phyloP scores from a whole-genome alignment of 53 echinoderm and acorn worm species.

The Echinometra lucunter region DNA sequence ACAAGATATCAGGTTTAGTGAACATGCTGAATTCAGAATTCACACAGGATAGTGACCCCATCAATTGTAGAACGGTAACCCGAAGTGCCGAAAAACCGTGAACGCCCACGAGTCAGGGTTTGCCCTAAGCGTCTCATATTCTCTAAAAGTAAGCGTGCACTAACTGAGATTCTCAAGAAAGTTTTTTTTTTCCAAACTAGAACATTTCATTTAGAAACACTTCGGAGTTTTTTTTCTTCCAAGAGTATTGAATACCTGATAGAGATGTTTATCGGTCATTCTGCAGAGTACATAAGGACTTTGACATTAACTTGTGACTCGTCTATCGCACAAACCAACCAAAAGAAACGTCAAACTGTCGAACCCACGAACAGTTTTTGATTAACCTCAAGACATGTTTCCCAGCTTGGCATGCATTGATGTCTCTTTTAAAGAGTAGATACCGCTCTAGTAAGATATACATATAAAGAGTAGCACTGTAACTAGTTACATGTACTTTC shows the following conservation, averaged over 20 bases:
- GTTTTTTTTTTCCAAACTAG: background rate
- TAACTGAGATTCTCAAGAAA: background rate
- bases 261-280: constrained; percentile 16
- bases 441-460: background rate
- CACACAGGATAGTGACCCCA: no score
- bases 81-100: background rate
- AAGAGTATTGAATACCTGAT: constrained; percentile 26
- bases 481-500: background rate
- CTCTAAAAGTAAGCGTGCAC: background rate
- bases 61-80: no score
- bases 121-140: background rate
- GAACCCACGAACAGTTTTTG: constrained; percentile 17
- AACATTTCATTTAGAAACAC: background rate
- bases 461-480: background rate
- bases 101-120: background rate
- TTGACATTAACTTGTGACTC: constrained; percentile 30
- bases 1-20: no score
- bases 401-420: background rate
- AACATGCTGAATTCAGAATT: no score
- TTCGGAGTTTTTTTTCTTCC: constrained; percentile 7
- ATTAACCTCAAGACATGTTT: constrained; percentile 35
- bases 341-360: constrained; percentile 33
- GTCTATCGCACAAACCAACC: constrained; percentile 3
- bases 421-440: background rate
- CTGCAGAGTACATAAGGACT: background rate